Base-by-base conservation (phyloP, 2,797 vertebrate genomes). In the Centropyge bicolor region DNA sequence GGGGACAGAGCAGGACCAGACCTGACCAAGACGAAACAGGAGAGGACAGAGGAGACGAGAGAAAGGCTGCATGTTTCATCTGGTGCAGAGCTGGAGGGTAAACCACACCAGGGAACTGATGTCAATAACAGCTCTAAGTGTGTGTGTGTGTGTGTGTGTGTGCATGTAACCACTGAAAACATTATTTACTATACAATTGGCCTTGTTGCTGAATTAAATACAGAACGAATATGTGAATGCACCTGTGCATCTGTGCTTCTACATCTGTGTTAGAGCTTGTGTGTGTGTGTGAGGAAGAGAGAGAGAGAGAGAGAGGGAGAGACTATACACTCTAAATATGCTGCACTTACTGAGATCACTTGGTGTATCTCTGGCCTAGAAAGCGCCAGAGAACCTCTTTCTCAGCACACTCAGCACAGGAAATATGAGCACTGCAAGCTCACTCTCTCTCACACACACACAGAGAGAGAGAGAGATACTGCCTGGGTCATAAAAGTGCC, bases 361-460 rank as follows among this genome's bases (percentile, higher is more conserved):
- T 20, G 36, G 49, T 77, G 60, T 75, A 80, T 89, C 65, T 35
- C 48, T 79, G 80, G 55, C 80, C 72, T 46, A 64, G 27, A 89
- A 83, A 83, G 56, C 38, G 24, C 31, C 48, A 24, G 16, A 66
- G 24, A 77, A 84, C 48, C 74, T 62, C 70, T 73, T 61, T 62
- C 68, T 79, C 74, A 65, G 78, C 78, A 78, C 22, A 57, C 27
- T 73, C 71, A 59, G 63, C 62, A 36, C 56, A 73, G 59, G 56
- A 76, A 60, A 76, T 83, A 79, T 61, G 43, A 20, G 46, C 1
- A 0, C 12, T 62, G 27, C 22, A 55, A 10, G 54, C 17, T 40
- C 48, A 35, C 63, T 64, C 74, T 38, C 55, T 35, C 22, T 75
- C 22, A 46, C 49, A n/a, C 27, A 27, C 55, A 41, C 56, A 61